Conservation (phyloP, 2,113 vertebrate species). For the Python bivittatus region DNA sequence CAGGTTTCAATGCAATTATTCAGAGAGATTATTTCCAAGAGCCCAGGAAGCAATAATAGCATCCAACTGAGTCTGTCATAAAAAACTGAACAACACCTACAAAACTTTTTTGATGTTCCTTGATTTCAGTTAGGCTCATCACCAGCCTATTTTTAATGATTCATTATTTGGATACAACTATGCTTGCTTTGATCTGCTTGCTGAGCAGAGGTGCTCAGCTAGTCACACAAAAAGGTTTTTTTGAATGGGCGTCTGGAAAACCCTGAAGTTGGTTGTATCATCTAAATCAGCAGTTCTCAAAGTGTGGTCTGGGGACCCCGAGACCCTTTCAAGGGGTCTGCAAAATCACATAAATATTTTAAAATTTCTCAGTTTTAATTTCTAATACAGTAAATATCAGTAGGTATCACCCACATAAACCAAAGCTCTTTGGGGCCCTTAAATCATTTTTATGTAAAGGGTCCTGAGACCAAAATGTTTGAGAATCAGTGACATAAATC, state of each 20-base stretch:
- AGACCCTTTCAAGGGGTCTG: neutral
- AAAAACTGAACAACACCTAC: neutral
- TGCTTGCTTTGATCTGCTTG: neutral
- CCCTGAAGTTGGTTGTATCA: neutral
- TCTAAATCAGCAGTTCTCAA: neutral
- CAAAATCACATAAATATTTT: neutral
- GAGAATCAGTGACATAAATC: neutral
- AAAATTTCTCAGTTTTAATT: neutral
- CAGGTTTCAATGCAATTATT: neutral
- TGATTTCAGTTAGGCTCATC: neutral
- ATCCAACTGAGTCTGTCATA: neutral
- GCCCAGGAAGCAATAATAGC: neutral
- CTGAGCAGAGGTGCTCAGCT: neutral
- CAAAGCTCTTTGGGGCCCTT: neutral
- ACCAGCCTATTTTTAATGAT: neutral
- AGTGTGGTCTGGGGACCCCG: neutral
- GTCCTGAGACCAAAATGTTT: neutral
- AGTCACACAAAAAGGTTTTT: neutral
- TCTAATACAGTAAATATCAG: neutral
- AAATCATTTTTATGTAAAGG: neutral
- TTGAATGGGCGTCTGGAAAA: neutral
- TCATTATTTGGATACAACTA: neutral
- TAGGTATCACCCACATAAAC: neutral
- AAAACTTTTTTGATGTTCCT: neutral
- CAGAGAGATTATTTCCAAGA: neutral